Evolutionary conservation across 2,888 invertebrate species (phyloP), one percentile per base, ranked within the genome.

Genomic region (Lordiphosa andalusiaca): DNA sequence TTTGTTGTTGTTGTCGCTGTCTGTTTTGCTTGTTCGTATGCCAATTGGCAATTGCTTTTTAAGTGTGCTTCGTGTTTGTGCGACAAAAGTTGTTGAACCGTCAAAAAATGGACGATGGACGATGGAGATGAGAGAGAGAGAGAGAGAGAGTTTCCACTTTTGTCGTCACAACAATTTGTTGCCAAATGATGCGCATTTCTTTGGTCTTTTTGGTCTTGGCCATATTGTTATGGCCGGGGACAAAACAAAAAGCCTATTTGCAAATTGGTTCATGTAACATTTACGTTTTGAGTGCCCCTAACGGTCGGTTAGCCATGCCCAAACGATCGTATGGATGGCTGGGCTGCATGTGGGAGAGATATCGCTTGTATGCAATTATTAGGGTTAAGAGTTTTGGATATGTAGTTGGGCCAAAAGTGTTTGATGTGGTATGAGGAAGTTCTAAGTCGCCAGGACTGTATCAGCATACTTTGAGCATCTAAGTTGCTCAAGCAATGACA

Each of bases 31-130:
- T 38, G 35, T 9, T 63, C 25, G 62, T 73, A 50, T 70, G 60
- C 71, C 71, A 76, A 81, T 76, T 71, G 78, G 44, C 76, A 75
- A 78, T 83, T 73, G 81, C 71, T 69, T 83, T 83, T 78, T 83
- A 78, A 78, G 81, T 73, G 83, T 71, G 62, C 38, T 39, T 57
- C 44, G 51, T 56, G 53, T 56, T 51, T 59, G 53, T 71, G 62
- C 56, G 71, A 56, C 67, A 78, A 74, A 78, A 82, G 80, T 69
- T 82, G 75, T 75, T 72, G 72, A 78, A 83, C 75, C 72, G 72
- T 75, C 64, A 69, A 66, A 67, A 59, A 50, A 54, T 57, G 71
- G 53, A 54, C 53, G 54, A 6, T n/a, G n/a, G n/a, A n/a, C n/a
- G n/a, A n/a, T n/a, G n/a, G 23, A 52, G 42, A 49, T 4, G 19